Conservation (phyloP, 2,888 invertebrate genomes). For the Caenorhabditis uteleia region DNA sequence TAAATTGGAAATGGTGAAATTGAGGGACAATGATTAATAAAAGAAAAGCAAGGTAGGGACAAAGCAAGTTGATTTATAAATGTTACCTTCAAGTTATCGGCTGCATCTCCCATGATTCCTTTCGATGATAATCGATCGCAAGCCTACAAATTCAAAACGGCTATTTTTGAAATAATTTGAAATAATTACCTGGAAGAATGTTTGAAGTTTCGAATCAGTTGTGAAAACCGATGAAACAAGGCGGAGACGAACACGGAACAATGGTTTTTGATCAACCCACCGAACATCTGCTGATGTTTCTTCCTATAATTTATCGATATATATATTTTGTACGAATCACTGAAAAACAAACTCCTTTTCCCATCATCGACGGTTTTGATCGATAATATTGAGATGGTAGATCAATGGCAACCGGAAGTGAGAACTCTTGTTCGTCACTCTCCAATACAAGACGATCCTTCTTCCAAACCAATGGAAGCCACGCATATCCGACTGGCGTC, state of each 20-base stretch:
- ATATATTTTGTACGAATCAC: neutral
- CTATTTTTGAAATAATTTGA: neutral
- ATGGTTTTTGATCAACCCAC: conserved; percentile 88
- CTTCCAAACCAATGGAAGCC: conserved; percentile 85
- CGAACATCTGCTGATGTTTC: conserved; percentile 84
- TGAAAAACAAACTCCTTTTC: conserved; percentile 77
- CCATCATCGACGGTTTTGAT: conserved; percentile 86
- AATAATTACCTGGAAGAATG: conserved; percentile 55
- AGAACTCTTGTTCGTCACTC: conserved; percentile 79
- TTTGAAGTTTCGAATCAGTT: conserved; percentile 70
- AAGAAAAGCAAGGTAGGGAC: neutral
- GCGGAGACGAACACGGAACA: conserved; percentile 84
- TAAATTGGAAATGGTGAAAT: neutral
- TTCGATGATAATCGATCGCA: conserved; percentile 81
- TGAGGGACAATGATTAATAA: conserved; percentile 5
- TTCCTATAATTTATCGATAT: conserved; percentile 73
- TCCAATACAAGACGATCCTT: conserved; percentile 76
- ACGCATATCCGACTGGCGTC: conserved; percentile 86
- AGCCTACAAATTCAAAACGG: conserved; percentile 9
- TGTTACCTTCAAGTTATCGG: conserved; percentile 44
- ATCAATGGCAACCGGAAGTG: conserved; percentile 84
- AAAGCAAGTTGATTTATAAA: neutral
- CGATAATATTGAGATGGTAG: conserved; percentile 88
- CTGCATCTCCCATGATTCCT: conserved; percentile 70
- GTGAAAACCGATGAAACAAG: conserved; percentile 88